These are phyloP conservation scores for Sandelia bainsii DNA, from an alignment of 2,797 vertebrate genomes.

Conservation along the genomic window DNA sequence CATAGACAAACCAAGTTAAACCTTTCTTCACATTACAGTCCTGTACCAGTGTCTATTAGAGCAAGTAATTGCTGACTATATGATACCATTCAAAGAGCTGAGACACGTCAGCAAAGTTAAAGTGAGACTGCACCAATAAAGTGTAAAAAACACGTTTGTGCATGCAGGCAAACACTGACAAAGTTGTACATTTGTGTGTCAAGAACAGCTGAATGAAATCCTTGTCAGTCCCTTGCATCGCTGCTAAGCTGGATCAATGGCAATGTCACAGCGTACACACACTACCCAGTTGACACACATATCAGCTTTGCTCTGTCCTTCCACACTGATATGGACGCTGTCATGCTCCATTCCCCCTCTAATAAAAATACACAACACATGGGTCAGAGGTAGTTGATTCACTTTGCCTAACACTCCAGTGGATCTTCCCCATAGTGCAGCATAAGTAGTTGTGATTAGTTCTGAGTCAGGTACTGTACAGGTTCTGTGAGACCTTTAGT, in stretches of 20 bases:
- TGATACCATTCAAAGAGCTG: constrained; percentile 5
- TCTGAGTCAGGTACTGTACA: constrained; percentile 20
- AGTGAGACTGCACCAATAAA: constrained; percentile 44
- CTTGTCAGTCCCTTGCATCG: constrained; percentile 74
- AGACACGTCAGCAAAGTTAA: constrained; percentile 28
- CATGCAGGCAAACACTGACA: constrained; percentile 41
- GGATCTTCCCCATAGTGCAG: constrained; percentile 31
- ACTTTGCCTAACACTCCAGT: constrained; percentile 33
- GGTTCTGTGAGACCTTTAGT: constrained; percentile 39
- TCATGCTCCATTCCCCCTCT: constrained; percentile 55
- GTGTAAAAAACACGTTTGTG: constrained; percentile 57
- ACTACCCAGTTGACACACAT: constrained; percentile 66
- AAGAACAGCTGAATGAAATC: constrained; percentile 81
- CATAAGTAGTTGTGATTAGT: constrained; percentile 54
- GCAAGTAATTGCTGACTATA: background rate
- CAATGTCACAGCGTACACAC: constrained; percentile 74
- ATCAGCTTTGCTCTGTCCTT: constrained; percentile 66
- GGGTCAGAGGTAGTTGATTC: constrained; percentile 42
- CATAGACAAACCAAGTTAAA: background rate
- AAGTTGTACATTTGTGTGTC: constrained; percentile 73
- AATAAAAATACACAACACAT: constrained; percentile 52
- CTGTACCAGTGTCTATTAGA: background rate
- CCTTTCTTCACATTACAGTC: background rate
- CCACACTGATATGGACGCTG: constrained; percentile 57
- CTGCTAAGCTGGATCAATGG: constrained; percentile 82